Evolutionary conservation across 2,888 invertebrate species (phyloP).

Genomic region (Lithophane leautieri): DNA sequence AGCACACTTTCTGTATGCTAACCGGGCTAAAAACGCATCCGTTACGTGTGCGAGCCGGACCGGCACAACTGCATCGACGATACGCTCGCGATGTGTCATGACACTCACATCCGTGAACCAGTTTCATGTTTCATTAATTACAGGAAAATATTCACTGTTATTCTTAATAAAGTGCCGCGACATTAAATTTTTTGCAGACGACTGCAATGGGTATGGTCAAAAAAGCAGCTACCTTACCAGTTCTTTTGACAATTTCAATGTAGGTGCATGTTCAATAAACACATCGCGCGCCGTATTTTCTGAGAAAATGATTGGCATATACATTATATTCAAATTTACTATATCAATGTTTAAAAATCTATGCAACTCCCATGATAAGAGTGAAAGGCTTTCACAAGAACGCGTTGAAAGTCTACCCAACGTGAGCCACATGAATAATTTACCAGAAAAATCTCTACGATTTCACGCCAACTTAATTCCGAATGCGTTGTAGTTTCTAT

Average conservation of each 20-base stretch:
- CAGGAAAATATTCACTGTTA: slow-evolving; percentile 53
- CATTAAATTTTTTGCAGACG: slow-evolving; percentile 6
- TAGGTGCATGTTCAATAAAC: slow-evolving; percentile 1
- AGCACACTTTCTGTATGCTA: slow-evolving; percentile 86
- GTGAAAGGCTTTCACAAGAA: slow-evolving; percentile 89
- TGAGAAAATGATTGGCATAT: slow-evolving; percentile 31
- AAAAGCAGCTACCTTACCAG: not conserved
- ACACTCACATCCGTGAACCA: slow-evolving; percentile 61
- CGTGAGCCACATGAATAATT: slow-evolving; percentile 90
- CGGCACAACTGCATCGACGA: slow-evolving; percentile 57
- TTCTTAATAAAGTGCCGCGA: slow-evolving; percentile 29
- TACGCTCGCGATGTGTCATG: slow-evolving; percentile 60
- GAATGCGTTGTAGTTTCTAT: slow-evolving; percentile 88
- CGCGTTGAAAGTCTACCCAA: slow-evolving; percentile 87
- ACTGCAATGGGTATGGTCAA: not conserved
- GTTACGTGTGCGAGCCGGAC: slow-evolving; percentile 73
- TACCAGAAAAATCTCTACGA: slow-evolving; percentile 90
- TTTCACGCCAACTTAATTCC: slow-evolving; percentile 89
- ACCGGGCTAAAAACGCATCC: slow-evolving; percentile 85
- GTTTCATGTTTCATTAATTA: slow-evolving; percentile 54
- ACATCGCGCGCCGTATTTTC: slow-evolving; percentile 1
- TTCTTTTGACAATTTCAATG: slow-evolving; percentile 7
- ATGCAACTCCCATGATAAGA: slow-evolving; percentile 83
- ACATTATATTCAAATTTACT: slow-evolving; percentile 43
- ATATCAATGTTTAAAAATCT: slow-evolving; percentile 57